A percentile compares a stretch with the other conserved stretches of the same genome.
Conservation (phyloP, 2,888 invertebrate genomes). For the Corythucha ciliata region DNA sequence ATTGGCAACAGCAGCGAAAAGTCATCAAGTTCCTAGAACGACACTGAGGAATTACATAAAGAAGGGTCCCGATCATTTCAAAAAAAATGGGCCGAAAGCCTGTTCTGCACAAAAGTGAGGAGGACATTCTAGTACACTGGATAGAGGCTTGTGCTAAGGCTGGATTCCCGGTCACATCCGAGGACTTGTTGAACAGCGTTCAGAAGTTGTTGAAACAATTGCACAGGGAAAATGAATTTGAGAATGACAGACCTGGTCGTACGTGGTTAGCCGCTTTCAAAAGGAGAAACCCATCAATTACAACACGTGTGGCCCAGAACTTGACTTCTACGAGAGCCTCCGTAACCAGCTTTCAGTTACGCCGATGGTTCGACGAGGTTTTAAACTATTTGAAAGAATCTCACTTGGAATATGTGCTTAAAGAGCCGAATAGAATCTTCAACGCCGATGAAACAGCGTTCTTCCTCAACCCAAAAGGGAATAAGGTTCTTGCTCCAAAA, state of each 20-base stretch:
- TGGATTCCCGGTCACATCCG: constrained; percentile 31
- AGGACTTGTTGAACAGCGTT: constrained; percentile 31
- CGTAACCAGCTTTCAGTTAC: constrained; percentile 37
- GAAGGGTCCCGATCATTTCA: constrained; percentile 7
- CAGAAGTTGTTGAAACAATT: constrained; percentile 27
- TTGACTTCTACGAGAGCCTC: constrained; percentile 25
- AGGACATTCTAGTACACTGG: constrained; percentile 32
- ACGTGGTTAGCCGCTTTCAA: constrained; percentile 28
- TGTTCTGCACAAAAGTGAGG: constrained; percentile 20
- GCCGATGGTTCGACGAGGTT: constrained; percentile 37
- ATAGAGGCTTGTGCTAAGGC: constrained; percentile 25
- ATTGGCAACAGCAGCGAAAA: constrained; percentile 6
- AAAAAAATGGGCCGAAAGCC: constrained; percentile 11
- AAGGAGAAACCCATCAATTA: constrained; percentile 25
- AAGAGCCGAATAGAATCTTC: constrained; percentile 37
- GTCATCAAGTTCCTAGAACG: background rate
- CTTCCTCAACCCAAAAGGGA: constrained; percentile 25
- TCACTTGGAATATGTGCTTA: constrained; percentile 30
- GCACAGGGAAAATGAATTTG: constrained; percentile 28
- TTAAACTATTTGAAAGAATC: constrained; percentile 35
- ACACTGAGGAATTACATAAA: constrained; percentile 11
- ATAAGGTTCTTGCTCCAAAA: background rate
- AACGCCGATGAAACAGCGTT: constrained; percentile 41
- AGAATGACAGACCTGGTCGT: constrained; percentile 26
- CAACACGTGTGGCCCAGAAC: constrained; percentile 12